Evolutionary conservation across 2,113 vertebrate species (phyloP).

Genomic region (Polypterus bichir): DNA sequence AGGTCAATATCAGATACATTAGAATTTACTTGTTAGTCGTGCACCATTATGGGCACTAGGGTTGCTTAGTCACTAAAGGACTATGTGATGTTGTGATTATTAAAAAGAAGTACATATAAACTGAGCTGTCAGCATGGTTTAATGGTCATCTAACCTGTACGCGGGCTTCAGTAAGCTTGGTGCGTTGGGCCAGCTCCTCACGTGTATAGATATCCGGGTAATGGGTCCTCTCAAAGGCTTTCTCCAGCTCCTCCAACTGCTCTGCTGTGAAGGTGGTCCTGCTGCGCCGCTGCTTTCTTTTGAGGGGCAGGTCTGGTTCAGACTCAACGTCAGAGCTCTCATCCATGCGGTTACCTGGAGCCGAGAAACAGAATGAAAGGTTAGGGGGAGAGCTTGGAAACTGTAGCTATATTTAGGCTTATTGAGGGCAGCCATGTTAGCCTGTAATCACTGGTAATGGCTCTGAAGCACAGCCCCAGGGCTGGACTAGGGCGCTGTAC

Average conservation of each 20-base stretch:
- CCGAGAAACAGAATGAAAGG: background rate
- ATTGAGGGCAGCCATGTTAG: no score
- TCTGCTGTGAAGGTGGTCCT: constrained; percentile 94
- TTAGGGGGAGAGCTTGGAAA: background rate
- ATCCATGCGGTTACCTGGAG: constrained; percentile 77
- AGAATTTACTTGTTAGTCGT: no score
- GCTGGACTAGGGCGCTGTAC: no score
- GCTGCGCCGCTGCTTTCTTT: constrained; percentile 91
- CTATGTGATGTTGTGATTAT: no score
- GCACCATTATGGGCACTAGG: no score
- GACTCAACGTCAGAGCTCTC: constrained; percentile 92
- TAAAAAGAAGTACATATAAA: fast-evolving
- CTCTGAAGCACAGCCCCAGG: no score
- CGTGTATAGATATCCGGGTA: constrained; percentile 97
- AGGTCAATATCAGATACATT: no score
- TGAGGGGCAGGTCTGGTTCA: constrained; percentile 86
- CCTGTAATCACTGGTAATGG: no score
- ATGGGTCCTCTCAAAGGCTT: constrained; percentile 93
- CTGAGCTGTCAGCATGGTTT: background rate
- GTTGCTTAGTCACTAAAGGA: no score
- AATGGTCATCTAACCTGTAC: constrained; percentile 66
- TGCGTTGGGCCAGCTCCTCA: constrained; percentile 93
- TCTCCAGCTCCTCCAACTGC: constrained; percentile 96
- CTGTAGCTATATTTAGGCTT: no score
- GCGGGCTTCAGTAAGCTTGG: constrained; percentile 88